Base-by-base conservation (phyloP, 2,113 vertebrate genomes). In the Chaenogobius annularis region DNA sequence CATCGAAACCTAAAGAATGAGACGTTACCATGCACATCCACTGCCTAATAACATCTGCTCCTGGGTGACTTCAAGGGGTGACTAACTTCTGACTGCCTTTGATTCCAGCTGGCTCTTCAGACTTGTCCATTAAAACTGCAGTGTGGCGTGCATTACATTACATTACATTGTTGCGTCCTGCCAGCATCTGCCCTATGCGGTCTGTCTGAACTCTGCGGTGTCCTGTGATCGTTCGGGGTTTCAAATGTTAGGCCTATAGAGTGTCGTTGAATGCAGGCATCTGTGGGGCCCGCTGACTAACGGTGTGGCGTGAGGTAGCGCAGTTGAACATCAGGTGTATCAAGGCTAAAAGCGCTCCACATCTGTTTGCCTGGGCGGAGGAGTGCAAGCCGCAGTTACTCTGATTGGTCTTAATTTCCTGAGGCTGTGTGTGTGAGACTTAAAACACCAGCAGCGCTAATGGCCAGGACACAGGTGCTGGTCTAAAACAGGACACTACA, bases 391-490 rank as follows among this genome's bases (percentile, higher is more conserved):
- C 52, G 6, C 73, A 35, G 46, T 71, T 63, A 44, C n/a, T 11
- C 26, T 31, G 58, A 61, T 61, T 61, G 58, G 26, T 35, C 58
- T n/a, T 63, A n/a, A 63, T 40, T 43, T 63, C 61, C 61, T 40
- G 61, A n/a, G 37, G 46, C 59, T 35, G 43, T 35, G 71, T 35
- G 71, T 73, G 70, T 64, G 83, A 69, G 70, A 37, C 35, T 11
- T 20, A 50, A 62, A 46, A 68, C 70, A 71, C 70, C 26, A 74
- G 71, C 22, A 68, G 68, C 59, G 22, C 59, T 75, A 64, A 73
- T 79, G 22, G 23, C 74, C 89, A 91, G 89, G 87, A 91, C 86
- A 81, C 90, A 91, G 90, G 89, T 92, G 91, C 72, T 63, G 54
- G 17, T 72, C 78, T 78, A 55, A 82, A 83, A 82, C 47, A 20